phyloP scores from a whole-genome alignment of 2,888 invertebrate genomes.

The Trichacis sp. region DNA sequence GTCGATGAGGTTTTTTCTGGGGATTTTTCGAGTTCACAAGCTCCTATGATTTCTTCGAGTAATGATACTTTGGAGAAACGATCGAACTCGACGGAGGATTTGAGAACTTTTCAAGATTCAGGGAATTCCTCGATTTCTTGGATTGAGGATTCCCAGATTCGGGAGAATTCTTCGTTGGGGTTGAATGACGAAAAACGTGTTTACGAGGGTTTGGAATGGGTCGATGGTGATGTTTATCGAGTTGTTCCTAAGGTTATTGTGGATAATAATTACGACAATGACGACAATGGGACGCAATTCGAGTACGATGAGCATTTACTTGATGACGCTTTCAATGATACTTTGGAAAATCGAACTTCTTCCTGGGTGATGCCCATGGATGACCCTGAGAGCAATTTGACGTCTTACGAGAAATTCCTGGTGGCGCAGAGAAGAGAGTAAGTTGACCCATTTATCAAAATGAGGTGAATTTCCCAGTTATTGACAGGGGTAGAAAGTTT shows the following conservation, averaged over 20 bases:
- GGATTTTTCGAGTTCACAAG: conserved; percentile 23
- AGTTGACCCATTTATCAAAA: conserved; percentile 41
- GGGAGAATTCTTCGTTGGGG: conserved; percentile 26
- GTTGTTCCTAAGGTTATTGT: conserved; percentile 58
- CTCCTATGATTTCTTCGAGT: too few relatives aligned
- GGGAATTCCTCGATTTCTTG: background rate
- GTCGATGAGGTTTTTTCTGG: background rate
- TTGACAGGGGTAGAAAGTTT: too few relatives aligned
- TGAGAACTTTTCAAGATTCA: too few relatives aligned
- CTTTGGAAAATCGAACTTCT: conserved; percentile 9
- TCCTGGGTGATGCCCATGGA: conserved; percentile 32
- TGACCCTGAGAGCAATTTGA: conserved; percentile 48
- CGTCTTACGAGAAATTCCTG: conserved; percentile 54
- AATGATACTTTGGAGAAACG: too few relatives aligned
- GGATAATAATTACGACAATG: conserved; percentile 49
- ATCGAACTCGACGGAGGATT: conserved; percentile 4
- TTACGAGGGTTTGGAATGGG: conserved; percentile 65
- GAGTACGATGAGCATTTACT: conserved; percentile 50
- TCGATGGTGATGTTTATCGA: conserved; percentile 64
- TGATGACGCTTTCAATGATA: conserved; percentile 33
- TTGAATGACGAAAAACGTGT: conserved; percentile 36
- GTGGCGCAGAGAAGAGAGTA: conserved; percentile 59
- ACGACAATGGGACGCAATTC: conserved; percentile 49
- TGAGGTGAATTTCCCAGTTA: too few relatives aligned
- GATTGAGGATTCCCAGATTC: conserved; percentile 17